phyloP scores from a whole-genome alignment of 2,888 invertebrate genomes.

The Hydriomena furcata region DNA sequence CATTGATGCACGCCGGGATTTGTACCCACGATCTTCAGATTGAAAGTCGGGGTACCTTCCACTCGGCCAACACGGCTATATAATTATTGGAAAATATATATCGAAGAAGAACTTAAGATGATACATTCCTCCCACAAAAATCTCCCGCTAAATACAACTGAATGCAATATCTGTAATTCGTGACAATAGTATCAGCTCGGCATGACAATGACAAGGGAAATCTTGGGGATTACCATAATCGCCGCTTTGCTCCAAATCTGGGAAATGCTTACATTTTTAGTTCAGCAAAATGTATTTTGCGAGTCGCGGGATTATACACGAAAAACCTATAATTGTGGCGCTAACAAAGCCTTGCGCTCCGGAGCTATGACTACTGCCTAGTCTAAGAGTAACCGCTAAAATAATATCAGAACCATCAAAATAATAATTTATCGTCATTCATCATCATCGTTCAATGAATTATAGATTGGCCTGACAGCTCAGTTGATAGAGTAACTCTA shows the following conservation, averaged over 20 bases:
- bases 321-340: slow-evolving; percentile 12
- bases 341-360: slow-evolving; percentile 5
- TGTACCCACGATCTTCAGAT: too few species aligned
- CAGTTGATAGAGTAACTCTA: too few species aligned
- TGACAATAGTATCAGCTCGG: slow-evolving; percentile 10
- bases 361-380: not conserved
- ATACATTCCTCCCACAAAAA: too few species aligned
- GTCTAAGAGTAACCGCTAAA: not conserved
- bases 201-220: slow-evolving; percentile 15
- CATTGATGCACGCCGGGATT: too few species aligned
- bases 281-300: slow-evolving; percentile 16
- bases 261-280: slow-evolving; percentile 5
- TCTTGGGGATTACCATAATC: slow-evolving; percentile 20
- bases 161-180: slow-evolving; percentile 2
- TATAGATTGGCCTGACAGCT: too few species aligned
- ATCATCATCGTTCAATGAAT: too few species aligned
- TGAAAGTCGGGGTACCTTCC: too few species aligned
- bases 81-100: too few species aligned
- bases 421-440: too few species aligned
- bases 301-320: slow-evolving; percentile 8
- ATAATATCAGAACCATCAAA: too few species aligned
- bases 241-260: slow-evolving; percentile 20
- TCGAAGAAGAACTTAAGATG: too few species aligned
- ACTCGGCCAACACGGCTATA: too few species aligned
- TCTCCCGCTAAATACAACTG: not conserved